Evolutionary conservation across 2,888 invertebrate genomes (phyloP).

Genomic region (Andrena trimmerana): DNA sequence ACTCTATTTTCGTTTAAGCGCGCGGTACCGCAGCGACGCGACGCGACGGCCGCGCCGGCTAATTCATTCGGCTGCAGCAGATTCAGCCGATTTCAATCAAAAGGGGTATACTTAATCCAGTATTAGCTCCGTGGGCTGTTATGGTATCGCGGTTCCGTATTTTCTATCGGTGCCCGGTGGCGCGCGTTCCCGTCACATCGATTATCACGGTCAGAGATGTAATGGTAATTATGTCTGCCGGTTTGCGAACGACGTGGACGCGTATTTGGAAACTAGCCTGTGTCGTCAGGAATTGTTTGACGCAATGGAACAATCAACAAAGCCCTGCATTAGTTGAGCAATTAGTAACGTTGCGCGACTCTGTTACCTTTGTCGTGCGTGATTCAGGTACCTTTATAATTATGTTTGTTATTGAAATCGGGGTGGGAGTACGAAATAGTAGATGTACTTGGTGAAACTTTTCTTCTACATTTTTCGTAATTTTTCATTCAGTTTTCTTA

Average conservation of each 20-base stretch:
- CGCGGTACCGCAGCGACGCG: slow-evolving; percentile 9
- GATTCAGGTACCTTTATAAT: not conserved
- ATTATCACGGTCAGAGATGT: slow-evolving; percentile 41
- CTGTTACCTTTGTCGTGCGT: not conserved
- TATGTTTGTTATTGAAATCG: not conserved
- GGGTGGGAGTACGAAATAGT: not conserved
- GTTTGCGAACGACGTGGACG: not conserved
- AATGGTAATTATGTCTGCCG: slow-evolving; percentile 7
- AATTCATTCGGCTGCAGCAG: slow-evolving; percentile 62
- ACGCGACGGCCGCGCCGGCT: slow-evolving; percentile 9
- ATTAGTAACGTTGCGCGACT: not conserved
- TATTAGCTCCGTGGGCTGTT: slow-evolving; percentile 47
- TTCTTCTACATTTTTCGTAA: too few relatives aligned
- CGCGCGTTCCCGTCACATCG: slow-evolving; percentile 30
- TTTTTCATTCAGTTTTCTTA: too few relatives aligned
- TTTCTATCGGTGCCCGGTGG: slow-evolving; percentile 38
- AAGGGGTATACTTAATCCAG: slow-evolving; percentile 61
- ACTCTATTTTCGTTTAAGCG: slow-evolving; percentile 55
- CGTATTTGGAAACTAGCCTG: slow-evolving; percentile 16
- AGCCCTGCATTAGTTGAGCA: not conserved
- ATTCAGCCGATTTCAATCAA: slow-evolving; percentile 64
- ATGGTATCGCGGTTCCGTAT: slow-evolving; percentile 34
- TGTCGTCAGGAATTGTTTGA: not conserved
- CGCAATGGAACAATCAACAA: slow-evolving; percentile 1
- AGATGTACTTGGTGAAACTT: too few relatives aligned